Conservation (phyloP, 2,888 invertebrate species). For the Petrophora chlorosata region DNA sequence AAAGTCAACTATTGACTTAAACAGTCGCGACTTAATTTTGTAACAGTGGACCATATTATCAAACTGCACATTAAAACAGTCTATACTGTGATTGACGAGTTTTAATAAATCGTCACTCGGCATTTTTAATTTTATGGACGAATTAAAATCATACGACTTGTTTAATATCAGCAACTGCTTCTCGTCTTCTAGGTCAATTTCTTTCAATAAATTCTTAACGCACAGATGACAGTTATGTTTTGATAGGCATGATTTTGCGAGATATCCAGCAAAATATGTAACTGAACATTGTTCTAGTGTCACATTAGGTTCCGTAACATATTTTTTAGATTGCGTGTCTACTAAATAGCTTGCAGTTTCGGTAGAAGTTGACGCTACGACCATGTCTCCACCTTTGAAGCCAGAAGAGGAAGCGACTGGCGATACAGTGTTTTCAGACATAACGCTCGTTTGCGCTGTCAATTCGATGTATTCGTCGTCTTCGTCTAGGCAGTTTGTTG, state of each 20-base stretch:
- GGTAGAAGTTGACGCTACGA: not conserved
- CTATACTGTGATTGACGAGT: not conserved
- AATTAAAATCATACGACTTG: not conserved
- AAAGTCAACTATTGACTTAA: not conserved
- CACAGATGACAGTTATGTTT: not conserved
- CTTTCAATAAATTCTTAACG: not conserved
- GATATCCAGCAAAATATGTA: not conserved
- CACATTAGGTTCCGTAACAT: too few species aligned
- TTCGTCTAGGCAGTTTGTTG: conserved; percentile 17
- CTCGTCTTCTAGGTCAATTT: not conserved
- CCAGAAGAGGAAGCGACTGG: too few species aligned
- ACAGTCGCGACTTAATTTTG: not conserved
- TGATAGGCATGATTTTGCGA: not conserved
- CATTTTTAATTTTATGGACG: not conserved
- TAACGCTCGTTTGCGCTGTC: too few species aligned
- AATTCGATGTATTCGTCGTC: conserved; percentile 6
- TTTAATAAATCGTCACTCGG: not conserved
- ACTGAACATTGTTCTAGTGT: conserved; percentile 3
- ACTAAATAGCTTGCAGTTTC: too few species aligned
- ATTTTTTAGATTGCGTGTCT: too few species aligned
- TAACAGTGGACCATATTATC: not conserved
- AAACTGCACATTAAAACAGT: not conserved
- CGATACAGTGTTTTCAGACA: not conserved
- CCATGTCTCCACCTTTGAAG: not conserved
- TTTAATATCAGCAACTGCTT: not conserved